phyloP scores from a whole-genome alignment of 2,113 vertebrate genomes.

The Nannospalax galili region DNA sequence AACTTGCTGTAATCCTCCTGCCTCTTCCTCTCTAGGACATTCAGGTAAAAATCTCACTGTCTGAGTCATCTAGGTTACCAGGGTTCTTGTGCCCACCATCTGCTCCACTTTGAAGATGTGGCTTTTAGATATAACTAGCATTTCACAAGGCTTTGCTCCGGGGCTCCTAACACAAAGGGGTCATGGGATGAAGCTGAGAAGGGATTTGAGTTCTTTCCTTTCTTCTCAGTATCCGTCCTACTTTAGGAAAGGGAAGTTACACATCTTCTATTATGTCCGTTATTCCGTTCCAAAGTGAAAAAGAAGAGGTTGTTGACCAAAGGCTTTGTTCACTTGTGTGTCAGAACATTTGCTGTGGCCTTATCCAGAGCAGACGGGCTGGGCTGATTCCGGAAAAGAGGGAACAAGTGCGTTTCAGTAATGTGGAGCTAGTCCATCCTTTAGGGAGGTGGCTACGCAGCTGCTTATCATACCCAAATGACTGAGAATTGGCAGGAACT shows the following conservation, averaged over 20 bases:
- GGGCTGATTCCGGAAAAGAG: constrained; percentile 44
- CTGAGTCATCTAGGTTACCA: too few relatives aligned
- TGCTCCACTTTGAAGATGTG: constrained; percentile 31
- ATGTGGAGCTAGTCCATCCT: not conserved
- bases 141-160: not conserved
- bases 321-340: not conserved
- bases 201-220: not conserved
- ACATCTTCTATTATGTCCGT: constrained; percentile 15
- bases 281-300: constrained; percentile 2
- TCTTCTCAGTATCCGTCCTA: constrained; percentile 20
- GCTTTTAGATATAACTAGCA: constrained; percentile 3
- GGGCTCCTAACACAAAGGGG: not conserved
- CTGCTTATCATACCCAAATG: constrained; percentile 40
- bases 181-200: not conserved
- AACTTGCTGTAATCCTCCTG: not conserved
- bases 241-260: constrained; percentile 29
- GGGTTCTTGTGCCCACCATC: not conserved
- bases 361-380: not conserved
- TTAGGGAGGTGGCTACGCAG: not conserved
- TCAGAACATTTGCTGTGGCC: not conserved
- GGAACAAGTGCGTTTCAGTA: constrained; percentile 24
- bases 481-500: constrained; percentile 10
- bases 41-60: constrained; percentile 39
- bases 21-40: not conserved
- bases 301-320: constrained; percentile 32